These are phyloP conservation scores for Diaperis boleti DNA, from an alignment of 2,888 invertebrate genomes.

Conservation along the genomic window DNA sequence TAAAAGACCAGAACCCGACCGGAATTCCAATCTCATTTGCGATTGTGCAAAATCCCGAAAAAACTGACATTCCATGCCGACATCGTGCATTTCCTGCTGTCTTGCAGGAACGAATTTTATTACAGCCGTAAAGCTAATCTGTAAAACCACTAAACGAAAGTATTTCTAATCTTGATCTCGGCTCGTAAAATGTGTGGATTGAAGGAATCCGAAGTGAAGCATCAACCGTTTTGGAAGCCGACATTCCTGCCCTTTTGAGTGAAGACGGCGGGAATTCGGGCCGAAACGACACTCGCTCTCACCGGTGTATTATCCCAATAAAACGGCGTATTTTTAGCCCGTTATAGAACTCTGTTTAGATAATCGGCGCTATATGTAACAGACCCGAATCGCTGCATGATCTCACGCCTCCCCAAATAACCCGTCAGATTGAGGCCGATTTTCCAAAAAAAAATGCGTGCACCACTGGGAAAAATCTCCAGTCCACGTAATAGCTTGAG, in stretches of 20 bases:
- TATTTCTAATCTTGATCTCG: background rate
- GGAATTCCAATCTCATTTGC: no score
- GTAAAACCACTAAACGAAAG: background rate
- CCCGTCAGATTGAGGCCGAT: slow-evolving; percentile 6
- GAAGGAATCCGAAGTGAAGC: no score
- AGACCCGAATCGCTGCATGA: slow-evolving; percentile 28
- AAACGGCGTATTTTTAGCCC: slow-evolving; percentile 23
- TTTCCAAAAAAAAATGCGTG: slow-evolving; percentile 3
- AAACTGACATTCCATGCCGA: no score
- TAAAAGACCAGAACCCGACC: no score
- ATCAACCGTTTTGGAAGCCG: no score
- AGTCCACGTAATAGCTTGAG: slow-evolving; percentile 30
- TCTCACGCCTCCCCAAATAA: slow-evolving; percentile 30
- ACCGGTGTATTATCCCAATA: slow-evolving; percentile 14
- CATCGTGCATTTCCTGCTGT: background rate
- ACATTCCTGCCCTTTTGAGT: no score
- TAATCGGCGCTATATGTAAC: slow-evolving; percentile 25
- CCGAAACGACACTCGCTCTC: slow-evolving; percentile 1
- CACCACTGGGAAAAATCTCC: slow-evolving; percentile 1
- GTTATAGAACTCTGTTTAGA: slow-evolving; percentile 28
- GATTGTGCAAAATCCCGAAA: no score
- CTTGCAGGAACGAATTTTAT: background rate
- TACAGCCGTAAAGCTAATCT: background rate
- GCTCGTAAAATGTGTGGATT: no score
- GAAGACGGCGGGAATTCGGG: no score